Conservation (phyloP, 1,140 invertebrate genomes). For the Chelonus insularis region DNA sequence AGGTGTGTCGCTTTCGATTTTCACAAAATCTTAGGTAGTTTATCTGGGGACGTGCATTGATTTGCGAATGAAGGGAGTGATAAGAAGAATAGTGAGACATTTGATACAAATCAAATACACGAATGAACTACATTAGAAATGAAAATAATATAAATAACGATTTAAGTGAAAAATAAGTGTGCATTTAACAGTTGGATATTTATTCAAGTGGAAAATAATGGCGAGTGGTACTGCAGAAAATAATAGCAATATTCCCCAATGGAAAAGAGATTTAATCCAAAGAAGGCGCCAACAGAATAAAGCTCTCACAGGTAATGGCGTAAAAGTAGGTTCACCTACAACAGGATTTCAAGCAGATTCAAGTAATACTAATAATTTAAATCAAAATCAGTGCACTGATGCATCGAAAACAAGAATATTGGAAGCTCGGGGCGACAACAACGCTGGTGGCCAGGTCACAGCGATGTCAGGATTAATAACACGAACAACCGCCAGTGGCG, state of each 20-base stretch:
- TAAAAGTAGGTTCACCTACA: conserved; percentile 36
- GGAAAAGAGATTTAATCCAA: conserved; percentile 75
- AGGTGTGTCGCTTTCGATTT: too few species aligned
- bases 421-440: neutral
- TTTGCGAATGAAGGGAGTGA: too few species aligned
- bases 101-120: too few species aligned
- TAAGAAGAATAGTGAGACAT: too few species aligned
- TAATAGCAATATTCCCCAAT: conserved; percentile 59
- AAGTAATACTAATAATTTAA: neutral
- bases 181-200: too few species aligned
- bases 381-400: conserved; percentile 5
- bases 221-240: too few species aligned
- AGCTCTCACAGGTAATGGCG: conserved; percentile 46
- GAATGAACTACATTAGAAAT: too few species aligned
- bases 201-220: too few species aligned
- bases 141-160: too few species aligned
- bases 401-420: neutral
- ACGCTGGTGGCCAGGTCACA: neutral
- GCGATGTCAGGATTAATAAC: neutral
- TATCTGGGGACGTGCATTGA: too few species aligned
- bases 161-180: too few species aligned
- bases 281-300: conserved; percentile 61
- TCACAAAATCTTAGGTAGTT: too few species aligned
- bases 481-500: neutral
- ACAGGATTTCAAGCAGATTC: conserved; percentile 7